A percentile compares a stretch with the other conserved stretches of the same genome.
Evolutionary conservation across 92 coral and sea anemone genomes (phyloP).

Genomic region (Zoanthus gigantus): DNA sequence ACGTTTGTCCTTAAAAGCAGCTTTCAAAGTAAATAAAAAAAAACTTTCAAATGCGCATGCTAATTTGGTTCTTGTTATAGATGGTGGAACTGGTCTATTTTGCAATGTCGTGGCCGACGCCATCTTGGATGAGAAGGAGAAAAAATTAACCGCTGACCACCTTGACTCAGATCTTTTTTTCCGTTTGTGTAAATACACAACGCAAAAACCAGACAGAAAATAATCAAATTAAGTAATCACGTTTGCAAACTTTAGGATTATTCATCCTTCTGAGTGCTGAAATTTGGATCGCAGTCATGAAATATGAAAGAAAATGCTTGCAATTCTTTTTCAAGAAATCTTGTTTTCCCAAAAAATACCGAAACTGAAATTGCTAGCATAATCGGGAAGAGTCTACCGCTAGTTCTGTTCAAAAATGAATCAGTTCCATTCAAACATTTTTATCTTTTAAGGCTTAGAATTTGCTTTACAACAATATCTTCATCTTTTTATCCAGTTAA

Average conservation of each 20-base stretch:
- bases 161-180: not conserved
- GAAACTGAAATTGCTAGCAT: not conserved
- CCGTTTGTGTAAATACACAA: conserved; percentile 11
- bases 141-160: conserved; percentile 9
- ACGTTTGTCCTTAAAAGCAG: too few species aligned
- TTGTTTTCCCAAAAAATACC: not conserved
- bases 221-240: not conserved
- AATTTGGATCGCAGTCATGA: not conserved
- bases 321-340: not conserved
- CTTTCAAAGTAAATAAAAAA: too few species aligned
- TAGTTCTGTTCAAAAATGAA: too few species aligned
- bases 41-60: too few species aligned
- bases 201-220: conserved; percentile 3
- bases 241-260: too few species aligned
- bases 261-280: not conserved
- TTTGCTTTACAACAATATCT: too few species aligned
- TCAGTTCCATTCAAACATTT: too few species aligned
- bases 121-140: conserved; percentile 31
- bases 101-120: conserved; percentile 36
- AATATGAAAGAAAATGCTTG: not conserved
- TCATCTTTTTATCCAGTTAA: too few species aligned
- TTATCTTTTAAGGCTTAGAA: too few species aligned
- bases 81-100: conserved; percentile 19
- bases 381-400: not conserved
- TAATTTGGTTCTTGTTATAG: not conserved